Evolutionary conservation across 2,888 invertebrate species (phyloP), one percentile per base, ranked within the genome.

Genomic region (Epistrophella euchroma): DNA sequence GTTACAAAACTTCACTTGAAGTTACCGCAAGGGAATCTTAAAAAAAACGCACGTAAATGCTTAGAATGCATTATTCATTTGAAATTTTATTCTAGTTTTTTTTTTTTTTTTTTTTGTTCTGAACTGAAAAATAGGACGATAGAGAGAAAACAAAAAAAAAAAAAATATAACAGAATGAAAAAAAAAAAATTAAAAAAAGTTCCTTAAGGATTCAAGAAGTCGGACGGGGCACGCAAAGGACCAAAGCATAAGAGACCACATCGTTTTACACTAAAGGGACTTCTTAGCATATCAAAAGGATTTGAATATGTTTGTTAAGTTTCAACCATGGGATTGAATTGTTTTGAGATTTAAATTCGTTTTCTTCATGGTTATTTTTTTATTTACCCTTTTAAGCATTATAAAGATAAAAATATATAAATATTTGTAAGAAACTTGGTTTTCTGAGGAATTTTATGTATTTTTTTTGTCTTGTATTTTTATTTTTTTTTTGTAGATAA

Each of bases 201-300:
- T 43, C 17, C 13, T 47, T 13, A 58, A 73, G 73, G 35, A 73
- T 28, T 47, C 45, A 71, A 52, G 74, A 75, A 77, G 77, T 72
- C 43, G 72, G 72, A 72, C 58, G 71, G n/a, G n/a, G n/a, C n/a
- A n/a, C n/a, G 60, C 15, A 60, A 40, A 60, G 40, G 22, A 60
- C 82, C 71, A 72, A 66, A 60, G 28, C 28, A n/a, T n/a, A 28
- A 55, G 82, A 66, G 64, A 66, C 66, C 77, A 77, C 72, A 40
- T 58, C 71, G 82, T 71, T 28, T 47, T 64, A 55, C 55, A 56
- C 64, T 75, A 25, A 64, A 28, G 76, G 56, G 17, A 4, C 13
- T 75, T 47, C 72, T 82, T 82, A 66, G 77, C 82, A 82, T 82
- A 82, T 77, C 82, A 82, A 82, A 82, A 72, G 82, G 77, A 82